A percentile compares a stretch with the other conserved stretches of the same genome.
Evolutionary conservation across 2,113 vertebrate genomes (phyloP).

Genomic region (Clarias magur): DNA sequence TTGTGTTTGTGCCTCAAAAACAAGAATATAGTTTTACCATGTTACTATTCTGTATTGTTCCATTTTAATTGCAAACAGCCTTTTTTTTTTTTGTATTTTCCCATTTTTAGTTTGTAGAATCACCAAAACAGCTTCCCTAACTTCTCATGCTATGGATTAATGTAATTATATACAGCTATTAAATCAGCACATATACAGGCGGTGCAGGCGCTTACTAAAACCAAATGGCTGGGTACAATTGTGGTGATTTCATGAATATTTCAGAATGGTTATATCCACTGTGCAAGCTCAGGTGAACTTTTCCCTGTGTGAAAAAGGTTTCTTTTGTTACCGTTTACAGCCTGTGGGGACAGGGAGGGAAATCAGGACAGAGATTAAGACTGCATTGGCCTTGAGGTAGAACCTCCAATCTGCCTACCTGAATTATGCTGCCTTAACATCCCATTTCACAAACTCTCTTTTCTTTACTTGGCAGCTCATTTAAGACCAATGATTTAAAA

Average conservation of each 20-base stretch:
- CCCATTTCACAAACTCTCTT: constrained; percentile 31
- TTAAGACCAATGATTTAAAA: neutral
- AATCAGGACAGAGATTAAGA: constrained; percentile 46
- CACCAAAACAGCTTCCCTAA: neutral
- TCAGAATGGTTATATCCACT: neutral
- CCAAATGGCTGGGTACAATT: neutral
- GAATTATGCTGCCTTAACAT: constrained; percentile 34
- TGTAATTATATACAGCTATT: neutral
- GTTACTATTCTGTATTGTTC: neutral
- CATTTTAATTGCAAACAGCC: neutral
- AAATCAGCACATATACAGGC: constrained; percentile 1
- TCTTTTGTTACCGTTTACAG: neutral
- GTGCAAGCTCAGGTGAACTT: neutral
- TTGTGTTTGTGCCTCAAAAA: neutral
- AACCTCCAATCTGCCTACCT: constrained; percentile 26
- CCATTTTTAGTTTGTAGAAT: neutral
- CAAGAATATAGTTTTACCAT: neutral
- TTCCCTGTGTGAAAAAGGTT: neutral
- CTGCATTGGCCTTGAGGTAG: constrained; percentile 29
- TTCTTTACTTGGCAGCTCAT: neutral
- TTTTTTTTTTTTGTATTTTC: neutral
- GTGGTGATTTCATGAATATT: constrained; percentile 44
- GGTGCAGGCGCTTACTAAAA: neutral
- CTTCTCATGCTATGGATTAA: neutral
- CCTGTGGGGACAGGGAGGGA: constrained; percentile 15